Base-by-base conservation (phyloP, 1,140 invertebrate genomes). In the Heliconius congener region DNA sequence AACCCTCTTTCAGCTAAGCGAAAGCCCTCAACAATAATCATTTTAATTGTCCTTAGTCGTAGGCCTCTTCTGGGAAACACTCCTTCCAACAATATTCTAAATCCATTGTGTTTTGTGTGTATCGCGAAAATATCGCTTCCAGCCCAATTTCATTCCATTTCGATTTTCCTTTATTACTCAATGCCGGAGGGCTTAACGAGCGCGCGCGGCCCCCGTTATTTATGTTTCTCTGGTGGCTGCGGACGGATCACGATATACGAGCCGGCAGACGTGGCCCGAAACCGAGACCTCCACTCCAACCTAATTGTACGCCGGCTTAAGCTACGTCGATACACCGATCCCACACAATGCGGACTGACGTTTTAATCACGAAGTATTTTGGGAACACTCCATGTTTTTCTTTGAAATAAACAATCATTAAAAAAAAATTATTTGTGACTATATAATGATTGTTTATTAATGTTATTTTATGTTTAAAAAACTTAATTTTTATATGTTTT, bases 91-190 rank as follows among this genome's bases (percentile, higher is more conserved):
- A 82, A 82, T 88, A 88, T 90, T 93, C 89, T 94, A 93, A 94
- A 93, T 88, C 89, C 88, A 91, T 93, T 92, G 90, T 90, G 79
- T 83, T 88, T 85, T 84, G 85, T 89, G 85, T 93, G 88, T 93
- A 92, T 93, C 91, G 88, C 86, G 86, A 90, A 94, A 92, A 90
- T 93, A 94, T 94, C 89, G 91, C 87, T 90, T 93, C 89, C 88
- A 91, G 88, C 86, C 93, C 93, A 93, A 93, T 94, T 93, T 94
- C 90, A 93, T 94, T 94, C 90, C 91, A 93, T 94, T 94, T 93
- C 93, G 93, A 93, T 94, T 94, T 93, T 94, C 91, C 90, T 94
- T 94, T 94, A 94, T 93, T 93, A 93, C 93, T 93, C 88, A 90
- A 91, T 88, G 91, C 88, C 91, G 87, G 88, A 89, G 86, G 89